phyloP scores from a whole-genome alignment of 2,888 invertebrate species.

The Xanthorhoe spadicearia region DNA sequence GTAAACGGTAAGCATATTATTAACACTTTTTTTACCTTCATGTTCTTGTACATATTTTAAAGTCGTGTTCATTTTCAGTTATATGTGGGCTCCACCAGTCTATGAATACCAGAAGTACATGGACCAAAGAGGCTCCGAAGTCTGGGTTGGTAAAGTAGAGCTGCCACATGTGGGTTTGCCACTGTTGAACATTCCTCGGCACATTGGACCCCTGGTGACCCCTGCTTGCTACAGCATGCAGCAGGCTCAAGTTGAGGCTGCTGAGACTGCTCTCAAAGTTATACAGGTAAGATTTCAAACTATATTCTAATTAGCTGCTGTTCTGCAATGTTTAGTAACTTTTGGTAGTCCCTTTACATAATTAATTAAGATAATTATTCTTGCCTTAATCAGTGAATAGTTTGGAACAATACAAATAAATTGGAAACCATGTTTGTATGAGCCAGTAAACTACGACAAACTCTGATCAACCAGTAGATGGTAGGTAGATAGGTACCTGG shows the following conservation, averaged over 20 bases:
- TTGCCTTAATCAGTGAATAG: too few species aligned
- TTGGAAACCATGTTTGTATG: too few species aligned
- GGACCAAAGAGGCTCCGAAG: conserved; percentile 54
- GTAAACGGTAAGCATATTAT: conserved; percentile 62
- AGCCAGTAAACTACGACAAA: too few species aligned
- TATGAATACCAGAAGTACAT: conserved; percentile 68
- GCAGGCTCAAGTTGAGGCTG: conserved; percentile 70
- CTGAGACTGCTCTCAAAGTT: conserved; percentile 63
- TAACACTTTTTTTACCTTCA: neutral
- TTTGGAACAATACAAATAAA: too few species aligned
- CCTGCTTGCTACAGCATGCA: conserved; percentile 59
- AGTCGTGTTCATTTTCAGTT: conserved; percentile 52
- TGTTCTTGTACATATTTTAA: neutral
- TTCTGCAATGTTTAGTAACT: too few species aligned
- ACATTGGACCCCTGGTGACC: conserved; percentile 65
- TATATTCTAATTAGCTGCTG: neutral
- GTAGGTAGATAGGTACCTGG: neutral
- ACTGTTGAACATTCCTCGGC: conserved; percentile 53
- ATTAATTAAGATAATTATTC: neutral
- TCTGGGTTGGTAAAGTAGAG: conserved; percentile 68
- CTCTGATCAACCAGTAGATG: too few species aligned
- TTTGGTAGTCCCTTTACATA: neutral
- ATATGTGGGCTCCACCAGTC: conserved; percentile 68
- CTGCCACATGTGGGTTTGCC: conserved; percentile 69
- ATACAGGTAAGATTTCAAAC: conserved; percentile 60